These are phyloP conservation scores for Heliconius aoede DNA, from an alignment of 2,888 invertebrate species.

Conservation along the genomic window DNA sequence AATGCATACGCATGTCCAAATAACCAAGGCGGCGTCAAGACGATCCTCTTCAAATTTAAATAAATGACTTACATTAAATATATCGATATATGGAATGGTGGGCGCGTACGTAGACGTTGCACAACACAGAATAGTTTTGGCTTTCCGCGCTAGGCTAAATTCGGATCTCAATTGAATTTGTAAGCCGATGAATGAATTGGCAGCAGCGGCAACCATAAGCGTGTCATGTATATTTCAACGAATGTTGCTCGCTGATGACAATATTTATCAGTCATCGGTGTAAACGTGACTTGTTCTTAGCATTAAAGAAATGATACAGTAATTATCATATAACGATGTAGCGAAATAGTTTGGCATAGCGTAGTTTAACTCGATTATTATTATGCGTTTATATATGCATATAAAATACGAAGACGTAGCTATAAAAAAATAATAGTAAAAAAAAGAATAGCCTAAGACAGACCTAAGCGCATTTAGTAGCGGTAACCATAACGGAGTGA, in stretches of 20 bases:
- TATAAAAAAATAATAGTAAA: neutral
- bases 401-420: neutral
- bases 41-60: slow-evolving; percentile 48
- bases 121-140: slow-evolving; percentile 55
- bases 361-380: neutral
- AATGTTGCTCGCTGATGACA: slow-evolving; percentile 55
- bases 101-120: slow-evolving; percentile 48
- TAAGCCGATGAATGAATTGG: slow-evolving; percentile 70
- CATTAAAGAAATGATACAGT: neutral
- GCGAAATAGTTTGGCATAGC: neutral
- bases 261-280: slow-evolving; percentile 34
- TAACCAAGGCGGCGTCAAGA: slow-evolving; percentile 33
- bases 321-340: neutral
- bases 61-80: slow-evolving; percentile 51
- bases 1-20: slow-evolving; percentile 37
- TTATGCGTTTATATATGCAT: neutral
- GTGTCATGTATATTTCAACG: slow-evolving; percentile 55
- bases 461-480: slow-evolving; percentile 51
- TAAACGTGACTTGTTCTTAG: slow-evolving; percentile 22
- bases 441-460: slow-evolving; percentile 19
- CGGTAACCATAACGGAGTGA: slow-evolving; percentile 72
- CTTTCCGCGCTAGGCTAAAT: slow-evolving; percentile 72
- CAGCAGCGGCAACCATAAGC: slow-evolving; percentile 59
- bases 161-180: slow-evolving; percentile 75
- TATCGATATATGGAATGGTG: slow-evolving; percentile 48